Percentiles rank a stretch among this genome's conserved stretches.
Evolutionary conservation across 1,140 invertebrate species (phyloP).

Genomic region (Eriocheir sinensis): DNA sequence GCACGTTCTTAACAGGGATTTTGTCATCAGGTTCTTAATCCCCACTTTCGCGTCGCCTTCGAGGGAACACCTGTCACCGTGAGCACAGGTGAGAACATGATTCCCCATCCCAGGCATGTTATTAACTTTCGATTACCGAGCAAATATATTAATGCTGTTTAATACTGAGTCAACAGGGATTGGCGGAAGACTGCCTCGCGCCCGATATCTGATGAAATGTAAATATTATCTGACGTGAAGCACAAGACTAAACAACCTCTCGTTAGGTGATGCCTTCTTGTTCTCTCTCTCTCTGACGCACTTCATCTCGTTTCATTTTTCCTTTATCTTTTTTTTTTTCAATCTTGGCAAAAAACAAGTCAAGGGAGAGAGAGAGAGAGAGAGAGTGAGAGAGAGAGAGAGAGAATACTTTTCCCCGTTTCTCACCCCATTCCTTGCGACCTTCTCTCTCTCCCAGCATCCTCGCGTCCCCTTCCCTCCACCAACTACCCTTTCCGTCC

Average conservation of each 20-base stretch:
- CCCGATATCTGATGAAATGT: constrained; percentile 37
- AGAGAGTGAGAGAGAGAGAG: no score
- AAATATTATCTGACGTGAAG: constrained; percentile 34
- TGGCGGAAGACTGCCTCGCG: not conserved
- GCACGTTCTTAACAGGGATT: not conserved
- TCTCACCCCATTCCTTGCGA: no score
- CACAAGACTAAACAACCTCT: constrained; percentile 48
- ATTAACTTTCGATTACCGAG: constrained; percentile 40
- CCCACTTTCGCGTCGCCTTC: not conserved
- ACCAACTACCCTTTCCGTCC: not conserved
- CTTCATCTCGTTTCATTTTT: no score
- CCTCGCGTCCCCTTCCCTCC: not conserved
- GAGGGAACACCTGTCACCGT: not conserved
- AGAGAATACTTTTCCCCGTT: no score
- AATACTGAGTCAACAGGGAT: constrained; percentile 49
- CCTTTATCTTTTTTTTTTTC: no score
- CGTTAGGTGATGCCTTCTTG: constrained; percentile 56
- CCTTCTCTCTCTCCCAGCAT: not conserved
- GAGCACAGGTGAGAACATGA: not conserved
- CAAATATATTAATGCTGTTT: constrained; percentile 47
- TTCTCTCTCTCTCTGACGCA: no score
- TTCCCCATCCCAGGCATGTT: not conserved
- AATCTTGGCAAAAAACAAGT: no score
- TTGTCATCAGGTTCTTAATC: not conserved
- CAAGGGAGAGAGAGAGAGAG: no score